These are phyloP conservation scores for Drosophila ohnishii DNA, from an alignment of 1,140 invertebrate genomes.

Conservation along the genomic window DNA sequence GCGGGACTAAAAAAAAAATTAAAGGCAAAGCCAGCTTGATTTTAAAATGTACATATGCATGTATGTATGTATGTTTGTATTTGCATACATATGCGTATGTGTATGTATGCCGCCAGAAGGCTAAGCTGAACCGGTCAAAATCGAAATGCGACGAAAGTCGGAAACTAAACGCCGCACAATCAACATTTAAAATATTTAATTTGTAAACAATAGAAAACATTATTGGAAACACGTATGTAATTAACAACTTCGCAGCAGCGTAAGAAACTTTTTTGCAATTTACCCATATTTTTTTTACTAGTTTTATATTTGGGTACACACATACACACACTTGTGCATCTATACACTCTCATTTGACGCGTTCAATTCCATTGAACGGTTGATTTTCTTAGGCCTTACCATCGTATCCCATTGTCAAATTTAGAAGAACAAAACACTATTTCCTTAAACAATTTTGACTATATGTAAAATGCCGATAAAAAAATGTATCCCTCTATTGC, in stretches of 20 bases:
- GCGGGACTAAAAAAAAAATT: neutral
- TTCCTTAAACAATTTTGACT: conserved; percentile 49
- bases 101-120: conserved; percentile 17
- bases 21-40: conserved; percentile 8
- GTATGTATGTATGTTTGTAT: conserved; percentile 37
- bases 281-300: conserved; percentile 11
- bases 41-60: neutral
- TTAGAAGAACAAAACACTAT: conserved; percentile 29
- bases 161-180: neutral
- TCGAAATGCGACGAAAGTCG: conserved; percentile 4
- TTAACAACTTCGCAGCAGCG: neutral
- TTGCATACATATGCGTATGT: conserved; percentile 30
- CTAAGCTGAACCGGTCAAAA: conserved; percentile 19
- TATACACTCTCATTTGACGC: neutral
- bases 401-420: conserved; percentile 64
- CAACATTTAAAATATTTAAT: too few species aligned
- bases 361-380: conserved; percentile 11
- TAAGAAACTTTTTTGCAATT: neutral
- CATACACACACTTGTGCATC: conserved; percentile 22
- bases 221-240: neutral
- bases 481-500: conserved; percentile 65
- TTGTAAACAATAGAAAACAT: neutral
- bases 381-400: conserved; percentile 33
- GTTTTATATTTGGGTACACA: conserved; percentile 18
- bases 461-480: conserved; percentile 63